phyloP scores from a whole-genome alignment of 2,888 invertebrate genomes.

The Clostera curtula region DNA sequence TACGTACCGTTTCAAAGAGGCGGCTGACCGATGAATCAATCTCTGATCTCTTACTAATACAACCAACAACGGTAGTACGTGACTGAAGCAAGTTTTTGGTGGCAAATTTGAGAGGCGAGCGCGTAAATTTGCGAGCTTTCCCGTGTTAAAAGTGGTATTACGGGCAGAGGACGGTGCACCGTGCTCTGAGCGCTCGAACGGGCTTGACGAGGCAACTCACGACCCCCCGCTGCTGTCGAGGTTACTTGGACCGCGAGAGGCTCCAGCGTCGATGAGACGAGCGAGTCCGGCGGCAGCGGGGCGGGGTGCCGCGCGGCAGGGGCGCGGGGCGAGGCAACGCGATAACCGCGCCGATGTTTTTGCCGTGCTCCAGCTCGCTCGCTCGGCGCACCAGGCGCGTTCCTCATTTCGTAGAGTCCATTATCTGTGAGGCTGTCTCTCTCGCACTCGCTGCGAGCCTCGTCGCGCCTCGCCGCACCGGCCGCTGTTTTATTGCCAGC shows the following conservation, averaged over 20 bases:
- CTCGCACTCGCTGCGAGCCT: conserved; percentile 53
- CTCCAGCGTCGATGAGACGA: conserved; percentile 61
- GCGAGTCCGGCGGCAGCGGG: conserved; percentile 45
- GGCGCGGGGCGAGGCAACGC: conserved; percentile 31
- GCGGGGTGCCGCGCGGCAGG: conserved; percentile 27
- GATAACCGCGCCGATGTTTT: conserved; percentile 72
- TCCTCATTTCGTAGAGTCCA: conserved; percentile 72
- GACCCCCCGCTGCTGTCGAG: conserved; percentile 71
- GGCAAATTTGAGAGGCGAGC: conserved; percentile 45
- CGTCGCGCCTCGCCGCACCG: conserved; percentile 72
- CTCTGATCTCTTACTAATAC: conserved; percentile 44
- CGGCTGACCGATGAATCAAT: conserved; percentile 49
- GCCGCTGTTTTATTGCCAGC: conserved; percentile 75
- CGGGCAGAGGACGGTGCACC: conserved; percentile 38
- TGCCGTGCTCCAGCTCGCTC: conserved; percentile 67
- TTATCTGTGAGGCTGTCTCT: conserved; percentile 63
- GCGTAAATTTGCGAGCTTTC: conserved; percentile 53
- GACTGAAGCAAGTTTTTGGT: conserved; percentile 43
- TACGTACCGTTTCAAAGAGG: conserved; percentile 59
- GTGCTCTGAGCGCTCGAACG: conserved; percentile 51
- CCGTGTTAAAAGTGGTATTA: conserved; percentile 50
- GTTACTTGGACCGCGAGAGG: conserved; percentile 65
- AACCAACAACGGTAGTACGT: conserved; percentile 40
- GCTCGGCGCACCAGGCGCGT: conserved; percentile 66
- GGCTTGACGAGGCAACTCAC: conserved; percentile 52